Evolutionary conservation across 2,113 vertebrate species (phyloP).

Genomic region (Bostrychus sinensis): DNA sequence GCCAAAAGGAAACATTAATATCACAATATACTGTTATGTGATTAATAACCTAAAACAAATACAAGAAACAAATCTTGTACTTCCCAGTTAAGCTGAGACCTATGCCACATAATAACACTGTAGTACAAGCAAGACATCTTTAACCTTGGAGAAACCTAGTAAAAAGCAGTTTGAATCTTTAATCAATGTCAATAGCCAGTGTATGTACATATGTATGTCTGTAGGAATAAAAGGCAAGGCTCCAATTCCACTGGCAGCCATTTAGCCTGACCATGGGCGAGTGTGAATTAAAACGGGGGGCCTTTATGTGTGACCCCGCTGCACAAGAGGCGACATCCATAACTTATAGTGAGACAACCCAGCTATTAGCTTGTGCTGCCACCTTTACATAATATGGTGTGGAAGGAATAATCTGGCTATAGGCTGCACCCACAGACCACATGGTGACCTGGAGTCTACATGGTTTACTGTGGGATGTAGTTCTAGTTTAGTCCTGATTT

Average conservation of each 20-base stretch:
- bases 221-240: constrained; percentile 58
- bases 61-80: not conserved
- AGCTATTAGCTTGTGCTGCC: constrained; percentile 74
- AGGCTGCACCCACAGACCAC: not conserved
- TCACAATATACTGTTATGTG: too few relatives aligned
- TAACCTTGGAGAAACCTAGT: constrained; percentile 44
- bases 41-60: not conserved
- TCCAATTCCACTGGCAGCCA: constrained; percentile 79
- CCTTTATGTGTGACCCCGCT: constrained; percentile 81
- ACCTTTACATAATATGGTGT: constrained; percentile 80
- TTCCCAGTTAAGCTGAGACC: not conserved
- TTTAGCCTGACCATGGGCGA: constrained; percentile 81
- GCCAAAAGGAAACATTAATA: too few relatives aligned
- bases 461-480: too few relatives aligned
- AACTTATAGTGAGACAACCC: constrained; percentile 79
- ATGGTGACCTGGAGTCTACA: too few relatives aligned
- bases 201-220: constrained; percentile 62
- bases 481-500: too few relatives aligned
- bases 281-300: constrained; percentile 81
- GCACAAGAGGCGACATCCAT: constrained; percentile 82
- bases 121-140: constrained; percentile 24
- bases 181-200: constrained; percentile 63
- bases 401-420: constrained; percentile 71
- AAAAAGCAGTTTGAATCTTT: constrained; percentile 36
- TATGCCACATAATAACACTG: not conserved